Conservation (phyloP, 2,797 vertebrate species). For the Sebastes itinus region DNA sequence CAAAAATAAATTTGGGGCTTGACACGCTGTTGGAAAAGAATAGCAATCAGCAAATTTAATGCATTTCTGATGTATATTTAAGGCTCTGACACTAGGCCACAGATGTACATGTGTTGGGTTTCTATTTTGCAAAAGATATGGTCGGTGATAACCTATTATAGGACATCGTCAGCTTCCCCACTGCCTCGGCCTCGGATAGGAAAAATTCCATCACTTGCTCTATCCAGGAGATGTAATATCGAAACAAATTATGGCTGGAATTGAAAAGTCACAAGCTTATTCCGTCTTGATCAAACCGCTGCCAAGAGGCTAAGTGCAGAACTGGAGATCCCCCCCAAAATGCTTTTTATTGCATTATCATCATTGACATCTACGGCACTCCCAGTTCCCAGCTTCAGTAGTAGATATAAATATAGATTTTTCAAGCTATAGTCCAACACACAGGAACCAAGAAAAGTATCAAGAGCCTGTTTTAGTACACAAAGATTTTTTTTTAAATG, state of each 20-base stretch:
- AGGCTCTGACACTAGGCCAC: conserved; percentile 94
- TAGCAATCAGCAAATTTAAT: conserved; percentile 97
- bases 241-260: conserved; percentile 99
- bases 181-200: conserved; percentile 81
- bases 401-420: conserved; percentile 40
- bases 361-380: conserved; percentile 90
- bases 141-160: conserved; percentile 97
- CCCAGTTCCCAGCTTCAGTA: conserved; percentile 64
- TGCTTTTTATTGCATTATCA: conserved; percentile 93
- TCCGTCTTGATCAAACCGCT: conserved; percentile 98
- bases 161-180: conserved; percentile 88
- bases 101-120: conserved; percentile 99
- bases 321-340: conserved; percentile 90
- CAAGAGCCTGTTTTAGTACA: background rate
- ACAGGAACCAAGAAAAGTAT: background rate
- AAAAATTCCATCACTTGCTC: conserved; percentile 98
- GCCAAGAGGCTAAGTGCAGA: conserved; percentile 95
- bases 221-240: conserved; percentile 93
- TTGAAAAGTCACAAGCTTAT: conserved; percentile 99
- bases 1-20: conserved; percentile 88
- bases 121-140: conserved; percentile 98
- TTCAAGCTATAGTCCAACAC: conserved; percentile 12
- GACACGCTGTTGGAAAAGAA: conserved; percentile 93
- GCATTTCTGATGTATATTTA: conserved; percentile 99
- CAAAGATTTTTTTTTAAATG: background rate